These are phyloP conservation scores for Clepsis dumicolana DNA, from an alignment of 2,888 invertebrate species.

Conservation along the genomic window DNA sequence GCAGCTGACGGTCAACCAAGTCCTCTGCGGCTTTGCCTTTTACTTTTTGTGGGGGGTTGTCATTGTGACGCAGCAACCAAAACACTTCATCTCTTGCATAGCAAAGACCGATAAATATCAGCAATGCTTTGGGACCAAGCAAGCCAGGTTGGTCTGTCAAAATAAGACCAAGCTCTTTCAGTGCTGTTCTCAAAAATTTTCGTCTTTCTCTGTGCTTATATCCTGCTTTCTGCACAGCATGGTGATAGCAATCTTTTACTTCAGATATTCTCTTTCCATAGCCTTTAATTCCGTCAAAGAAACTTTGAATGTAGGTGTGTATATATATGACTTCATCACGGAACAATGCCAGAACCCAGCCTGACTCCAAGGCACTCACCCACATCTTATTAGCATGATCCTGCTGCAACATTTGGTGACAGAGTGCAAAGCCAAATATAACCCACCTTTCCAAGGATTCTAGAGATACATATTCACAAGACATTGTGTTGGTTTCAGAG, in stretches of 20 bases:
- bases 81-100: constrained; percentile 98
- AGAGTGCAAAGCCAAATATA: constrained; percentile 96
- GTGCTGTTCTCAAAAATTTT: constrained; percentile 97
- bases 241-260: constrained; percentile 97
- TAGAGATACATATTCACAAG: constrained; percentile 98
- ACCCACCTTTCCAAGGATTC: constrained; percentile 99
- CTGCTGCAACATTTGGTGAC: constrained; percentile 95
- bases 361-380: constrained; percentile 95
- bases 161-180: constrained; percentile 97
- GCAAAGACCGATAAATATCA: constrained; percentile 98
- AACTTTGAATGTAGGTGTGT: constrained; percentile 96
- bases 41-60: constrained; percentile 96
- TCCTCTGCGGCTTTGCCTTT: constrained; percentile 97
- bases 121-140: constrained; percentile 97
- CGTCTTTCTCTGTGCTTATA: constrained; percentile 97
- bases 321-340: constrained; percentile 98
- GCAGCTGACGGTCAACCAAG: constrained; percentile 97
- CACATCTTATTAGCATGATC: constrained; percentile 95
- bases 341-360: constrained; percentile 97
- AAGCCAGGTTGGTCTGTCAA: constrained; percentile 99
- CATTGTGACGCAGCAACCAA: constrained; percentile 98
- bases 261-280: constrained; percentile 97
- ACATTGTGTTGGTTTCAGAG: constrained; percentile 97
- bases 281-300: constrained; percentile 98
- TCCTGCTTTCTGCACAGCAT: constrained; percentile 96